Evolutionary conservation across 2,888 invertebrate species (phyloP).

Genomic region (Acronicta psi): DNA sequence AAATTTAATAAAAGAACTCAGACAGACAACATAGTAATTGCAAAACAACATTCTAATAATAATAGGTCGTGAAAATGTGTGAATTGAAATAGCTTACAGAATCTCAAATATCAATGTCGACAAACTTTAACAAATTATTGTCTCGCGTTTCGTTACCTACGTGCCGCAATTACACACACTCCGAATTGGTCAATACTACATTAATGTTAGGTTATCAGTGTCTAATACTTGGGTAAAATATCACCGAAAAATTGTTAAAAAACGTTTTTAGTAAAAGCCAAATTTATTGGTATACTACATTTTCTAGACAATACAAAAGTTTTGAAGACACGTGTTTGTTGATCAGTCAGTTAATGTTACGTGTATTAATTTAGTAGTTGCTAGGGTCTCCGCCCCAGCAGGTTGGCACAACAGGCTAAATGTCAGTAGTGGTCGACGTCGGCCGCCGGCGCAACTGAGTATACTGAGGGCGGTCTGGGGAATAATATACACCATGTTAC

Average conservation of each 20-base stretch:
- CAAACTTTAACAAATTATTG: slow-evolving; percentile 60
- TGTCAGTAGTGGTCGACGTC: slow-evolving; percentile 84
- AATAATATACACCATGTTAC: slow-evolving; percentile 13
- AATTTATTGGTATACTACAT: slow-evolving; percentile 35
- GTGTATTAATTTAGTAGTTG: slow-evolving; percentile 48
- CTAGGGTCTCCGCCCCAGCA: slow-evolving; percentile 60
- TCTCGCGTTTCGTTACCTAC: slow-evolving; percentile 59
- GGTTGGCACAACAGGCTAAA: slow-evolving; percentile 71
- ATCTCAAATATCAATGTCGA: slow-evolving; percentile 43
- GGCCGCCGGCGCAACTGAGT: slow-evolving; percentile 80
- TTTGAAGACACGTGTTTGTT: slow-evolving; percentile 66
- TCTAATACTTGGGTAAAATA: slow-evolving; percentile 54
- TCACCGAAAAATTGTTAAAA: slow-evolving; percentile 51
- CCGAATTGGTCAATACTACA: slow-evolving; percentile 60
- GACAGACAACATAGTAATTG: slow-evolving; percentile 19
- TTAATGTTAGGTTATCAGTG: slow-evolving; percentile 34
- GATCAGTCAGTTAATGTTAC: slow-evolving; percentile 68
- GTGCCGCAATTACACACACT: slow-evolving; percentile 37
- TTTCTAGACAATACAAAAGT: slow-evolving; percentile 49
- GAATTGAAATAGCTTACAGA: slow-evolving; percentile 34
- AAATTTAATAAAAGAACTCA: slow-evolving; percentile 26
- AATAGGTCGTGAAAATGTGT: slow-evolving; percentile 17
- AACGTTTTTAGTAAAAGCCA: slow-evolving; percentile 50
- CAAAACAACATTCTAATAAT: slow-evolving; percentile 40
- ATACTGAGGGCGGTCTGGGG: slow-evolving; percentile 84